Percentiles rank a stretch among this genome's conserved stretches.
phyloP scores from a whole-genome alignment of 2,797 vertebrate species.

The Pseudochromis fuscus region DNA sequence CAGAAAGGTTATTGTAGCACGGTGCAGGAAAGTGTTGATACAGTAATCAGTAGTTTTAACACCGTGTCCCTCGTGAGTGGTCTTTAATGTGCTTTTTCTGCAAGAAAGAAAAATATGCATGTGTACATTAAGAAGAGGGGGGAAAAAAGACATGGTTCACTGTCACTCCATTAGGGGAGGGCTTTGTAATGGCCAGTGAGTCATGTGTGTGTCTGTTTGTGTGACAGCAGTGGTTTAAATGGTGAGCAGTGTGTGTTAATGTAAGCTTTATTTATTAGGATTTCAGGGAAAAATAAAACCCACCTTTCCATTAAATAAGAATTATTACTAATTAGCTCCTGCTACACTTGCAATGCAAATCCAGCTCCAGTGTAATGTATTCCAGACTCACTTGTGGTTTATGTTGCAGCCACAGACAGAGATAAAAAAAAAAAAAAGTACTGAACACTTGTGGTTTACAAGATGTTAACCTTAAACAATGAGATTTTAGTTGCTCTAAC shows the following conservation, averaged over 20 bases:
- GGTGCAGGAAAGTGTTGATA: conserved; percentile 39
- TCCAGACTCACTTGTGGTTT: conserved; percentile 47
- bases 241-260: conserved; percentile 25
- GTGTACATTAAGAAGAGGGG: conserved; percentile 49
- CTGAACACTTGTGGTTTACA: conserved; percentile 52
- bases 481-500: conserved; percentile 54
- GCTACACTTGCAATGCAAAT: conserved; percentile 43
- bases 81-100: conserved; percentile 30
- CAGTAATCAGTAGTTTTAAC: conserved; percentile 52
- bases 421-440: too few relatives aligned
- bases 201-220: conserved; percentile 22
- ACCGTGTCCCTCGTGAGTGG: conserved; percentile 10
- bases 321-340: conserved; percentile 49
- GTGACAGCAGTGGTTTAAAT: conserved; percentile 23
- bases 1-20: conserved; percentile 50
- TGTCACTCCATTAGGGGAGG: conserved; percentile 50
- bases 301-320: conserved; percentile 28
- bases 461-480: conserved; percentile 56
- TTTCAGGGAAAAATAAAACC: conserved; percentile 36
- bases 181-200: conserved; percentile 44
- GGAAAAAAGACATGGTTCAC: conserved; percentile 38
- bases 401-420: conserved; percentile 23
- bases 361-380: conserved; percentile 29
- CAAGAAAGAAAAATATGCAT: conserved; percentile 38
- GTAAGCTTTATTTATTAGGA: conserved; percentile 42